Evolutionary conservation across 2,113 vertebrate genomes (phyloP), one percentile per base, ranked within the genome.

Genomic region (Erpornis zantholeuca): DNA sequence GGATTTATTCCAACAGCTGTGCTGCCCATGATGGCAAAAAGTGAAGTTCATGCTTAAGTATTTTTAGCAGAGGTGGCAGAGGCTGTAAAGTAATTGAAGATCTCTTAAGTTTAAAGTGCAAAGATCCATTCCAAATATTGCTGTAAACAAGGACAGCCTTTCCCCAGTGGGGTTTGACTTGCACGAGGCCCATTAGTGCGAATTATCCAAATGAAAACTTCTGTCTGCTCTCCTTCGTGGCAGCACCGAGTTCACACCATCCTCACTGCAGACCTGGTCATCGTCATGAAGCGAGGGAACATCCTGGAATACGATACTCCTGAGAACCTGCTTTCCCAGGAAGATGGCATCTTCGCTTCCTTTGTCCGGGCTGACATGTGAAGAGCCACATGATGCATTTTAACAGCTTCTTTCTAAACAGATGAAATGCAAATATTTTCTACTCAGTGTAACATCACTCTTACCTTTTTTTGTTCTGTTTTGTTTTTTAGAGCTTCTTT

Each of bases 211-310:
- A 76, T 42, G 63, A 69, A 18, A 28, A 66, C 18, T 14, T 85
- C 40, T 83, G 16, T 87, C 14, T 92, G 15, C 69, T 94, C 86
- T 90, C 82, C 66, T 60, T 61, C 15, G 12, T 2, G 70, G 29
- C 98, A 99, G 99, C 99, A 99, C 93, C 99, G 99, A 3, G 99
- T 99, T 85, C 99, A 99, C 97, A 99, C 99, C 93, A 99, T 99
- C 96, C 98, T 99, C 60, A 99, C 99, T 0, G 99, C 99, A 25
- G 99, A 99, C 89, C 96, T 99, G 94, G 99, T 99, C 82, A 99
- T 99, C 3, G 99, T 99, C 96, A 99, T 99, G 99, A 99, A 99
- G 96, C 90, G 99, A 94, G 99, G 99, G 40, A 99, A 98, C 96
- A 99, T 99, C 93, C 87, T 99, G 94, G 99, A 99, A 94, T 99